Evolutionary conservation across 2,888 invertebrate species (phyloP), one percentile per base, ranked within the genome.

Genomic region (Ptychoptera contaminata): DNA sequence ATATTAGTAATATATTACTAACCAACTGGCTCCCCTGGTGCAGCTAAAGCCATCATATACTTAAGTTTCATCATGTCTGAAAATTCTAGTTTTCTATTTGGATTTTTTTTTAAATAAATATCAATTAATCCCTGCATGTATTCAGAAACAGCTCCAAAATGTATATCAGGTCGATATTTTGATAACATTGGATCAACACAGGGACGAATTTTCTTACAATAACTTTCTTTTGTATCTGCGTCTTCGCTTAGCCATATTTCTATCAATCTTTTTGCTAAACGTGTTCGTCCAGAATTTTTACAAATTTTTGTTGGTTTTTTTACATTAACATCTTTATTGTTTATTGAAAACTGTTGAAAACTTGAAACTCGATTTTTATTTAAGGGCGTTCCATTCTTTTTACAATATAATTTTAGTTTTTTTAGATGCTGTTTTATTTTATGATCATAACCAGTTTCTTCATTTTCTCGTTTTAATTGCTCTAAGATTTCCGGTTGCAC

Each of bases 11-110:
- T 11, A 37, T 34, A 41, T 23, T 10, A 32, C 47, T 8, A 38
- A 23, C 64, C 64, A 1, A 99, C 98, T 1, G 96, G 85, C 65
- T 99, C 98, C 0, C 98, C 98, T 1, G 97, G 91, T 23, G 77
- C 76, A 16, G 81, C 85, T 56, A 88, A 65, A 0, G 88, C 77
- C 50, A 76, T 76, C 61, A 87, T 75, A 42, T 77, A 74, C 63
- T 91, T 91, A 9, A 79, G 68, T 54, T 78, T 77, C 57, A 93
- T 71, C 47, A 88, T 70, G 47, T 84, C 76, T 12, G 72, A 61
- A 46, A 92, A 76, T 40, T 71, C 67, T 1, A 67, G 23, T 52
- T 58, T 55, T 38, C 56, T 57, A 23, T 57, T 51, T 38, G 69
- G 61, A 43, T 72, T 61, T 31, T 67, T 65, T 44, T 69, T 65